Conservation (phyloP, 2,113 vertebrate species). For the Lophochroa leadbeateri region DNA sequence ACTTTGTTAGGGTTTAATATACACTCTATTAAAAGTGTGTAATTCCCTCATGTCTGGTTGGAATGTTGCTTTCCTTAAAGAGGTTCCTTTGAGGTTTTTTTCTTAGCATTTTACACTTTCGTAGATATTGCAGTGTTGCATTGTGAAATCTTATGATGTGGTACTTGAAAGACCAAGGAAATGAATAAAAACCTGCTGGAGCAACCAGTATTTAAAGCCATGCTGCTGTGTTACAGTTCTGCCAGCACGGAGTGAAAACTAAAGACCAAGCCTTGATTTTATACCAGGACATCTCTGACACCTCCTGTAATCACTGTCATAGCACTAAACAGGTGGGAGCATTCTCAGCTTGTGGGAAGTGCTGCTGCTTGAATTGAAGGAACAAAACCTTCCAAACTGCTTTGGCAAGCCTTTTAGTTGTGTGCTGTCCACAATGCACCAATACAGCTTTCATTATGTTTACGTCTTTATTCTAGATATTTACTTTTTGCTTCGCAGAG, state of each 20-base stretch:
- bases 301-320: neutral
- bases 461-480: neutral
- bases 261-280: constrained; percentile 5
- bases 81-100: neutral
- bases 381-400: neutral
- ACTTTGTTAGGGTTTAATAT: neutral
- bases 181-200: neutral
- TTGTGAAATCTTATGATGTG: constrained; percentile 15
- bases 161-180: neutral
- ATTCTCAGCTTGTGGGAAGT: neutral
- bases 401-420: neutral
- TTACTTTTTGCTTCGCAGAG: neutral
- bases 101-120: neutral
- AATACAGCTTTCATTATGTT: neutral
- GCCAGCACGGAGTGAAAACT: neutral
- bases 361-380: neutral
- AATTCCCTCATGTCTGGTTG: neutral
- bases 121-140: constrained; percentile 23
- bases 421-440: neutral
- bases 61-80: neutral
- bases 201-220: constrained; percentile 22
- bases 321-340: neutral
- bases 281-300: neutral
- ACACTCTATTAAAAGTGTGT: neutral
- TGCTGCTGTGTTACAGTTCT: neutral